Conservation (phyloP, 2,113 vertebrate genomes). For the Pseudorhombus dupliciocellatus region DNA sequence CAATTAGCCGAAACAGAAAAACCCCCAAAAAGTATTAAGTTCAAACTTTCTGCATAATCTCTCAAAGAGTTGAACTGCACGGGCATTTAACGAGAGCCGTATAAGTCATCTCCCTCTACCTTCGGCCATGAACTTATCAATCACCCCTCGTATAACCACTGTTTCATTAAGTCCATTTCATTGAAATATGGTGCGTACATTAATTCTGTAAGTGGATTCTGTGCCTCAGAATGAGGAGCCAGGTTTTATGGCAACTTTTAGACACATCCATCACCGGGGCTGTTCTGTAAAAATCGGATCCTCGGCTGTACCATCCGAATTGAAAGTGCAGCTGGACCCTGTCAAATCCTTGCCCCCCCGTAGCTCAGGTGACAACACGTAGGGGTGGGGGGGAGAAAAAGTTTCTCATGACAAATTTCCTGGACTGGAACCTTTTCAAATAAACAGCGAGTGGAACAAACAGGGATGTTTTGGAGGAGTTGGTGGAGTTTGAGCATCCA, state of each 20-base stretch:
- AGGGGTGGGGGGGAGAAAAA: slow-evolving; percentile 5
- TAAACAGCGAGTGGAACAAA: slow-evolving; percentile 43
- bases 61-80: not conserved
- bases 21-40: not conserved
- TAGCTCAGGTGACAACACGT: slow-evolving; percentile 34
- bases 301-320: slow-evolving; percentile 13
- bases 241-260: slow-evolving; percentile 32
- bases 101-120: not conserved
- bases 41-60: slow-evolving; percentile 1
- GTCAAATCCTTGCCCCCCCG: slow-evolving; percentile 8
- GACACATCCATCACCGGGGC: slow-evolving; percentile 30
- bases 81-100: not conserved
- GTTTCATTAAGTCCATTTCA: slow-evolving; percentile 12
- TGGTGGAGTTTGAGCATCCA: slow-evolving; percentile 34
- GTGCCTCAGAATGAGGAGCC: slow-evolving; percentile 3
- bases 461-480: slow-evolving; percentile 33
- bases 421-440: slow-evolving; percentile 49
- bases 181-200: not conserved
- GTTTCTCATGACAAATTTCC: slow-evolving; percentile 35
- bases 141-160: not conserved
- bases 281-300: slow-evolving; percentile 39
- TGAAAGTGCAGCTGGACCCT: slow-evolving; percentile 43
- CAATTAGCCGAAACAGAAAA: not conserved
- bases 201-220: slow-evolving; percentile 10
- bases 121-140: not conserved